Evolutionary conservation across 2,888 invertebrate genomes (phyloP), one percentile per base, ranked within the genome.

Genomic region (Laothoe populi): DNA sequence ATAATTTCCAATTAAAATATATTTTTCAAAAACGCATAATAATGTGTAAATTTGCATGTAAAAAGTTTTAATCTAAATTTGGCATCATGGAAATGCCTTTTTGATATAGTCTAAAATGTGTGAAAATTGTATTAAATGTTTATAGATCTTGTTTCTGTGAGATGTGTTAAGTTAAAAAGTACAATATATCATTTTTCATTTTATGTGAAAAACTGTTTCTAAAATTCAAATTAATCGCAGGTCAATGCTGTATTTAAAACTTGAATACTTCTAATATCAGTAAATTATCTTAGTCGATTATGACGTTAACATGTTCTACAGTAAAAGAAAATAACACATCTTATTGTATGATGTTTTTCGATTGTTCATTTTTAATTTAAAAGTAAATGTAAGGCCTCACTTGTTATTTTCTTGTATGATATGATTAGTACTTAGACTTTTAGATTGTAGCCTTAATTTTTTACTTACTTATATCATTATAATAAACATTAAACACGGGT

Each of bases 331-430:
- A 44, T 13, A 1, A 35, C 19, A 19, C 11, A 35, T 31, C 8
- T 31, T 2, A 26, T 26, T 4, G 5, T 26, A 2, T 5, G 26
- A 26, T 53, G 8, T 31, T 31, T 53, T 53, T 19, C 19, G 31
- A 10, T 53, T 19, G 8, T 53, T 24, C 31, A 13, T 26, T 26
- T 49, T 16, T 31, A 70, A 65, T 62, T 60, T 66, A 67, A 71
- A 70, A 70, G 66, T 72, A 67, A 66, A 65, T 69, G 65, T 68
- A 74, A 62, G 78, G 78, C 80, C 81, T 79, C 81, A 81, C 79
- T 79, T 79, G n/a, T 73, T 71, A 64, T 64, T 42, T 45, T 11
- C 26, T 31, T 59, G 35, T 21, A 35, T 46, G 46, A 24, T 53
- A 68, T 66, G 58, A 35, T 72, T 71, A 71, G 69, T 71, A 61